These are phyloP conservation scores for Sciaenops ocellatus DNA, from an alignment of 2,797 vertebrate genomes.

Conservation along the genomic window DNA sequence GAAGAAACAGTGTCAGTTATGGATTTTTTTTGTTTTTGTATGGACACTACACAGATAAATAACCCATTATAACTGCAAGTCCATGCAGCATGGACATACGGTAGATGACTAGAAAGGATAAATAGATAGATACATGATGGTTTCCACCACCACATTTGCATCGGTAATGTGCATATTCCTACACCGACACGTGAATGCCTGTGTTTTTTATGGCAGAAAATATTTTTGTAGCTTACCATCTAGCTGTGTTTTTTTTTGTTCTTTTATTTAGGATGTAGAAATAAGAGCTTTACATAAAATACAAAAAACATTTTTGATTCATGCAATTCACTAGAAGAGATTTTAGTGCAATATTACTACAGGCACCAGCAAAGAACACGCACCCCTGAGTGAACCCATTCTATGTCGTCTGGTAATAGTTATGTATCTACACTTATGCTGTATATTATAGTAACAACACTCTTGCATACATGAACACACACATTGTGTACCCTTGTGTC, in stretches of 20 bases:
- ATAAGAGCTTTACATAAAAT: constrained; percentile 24
- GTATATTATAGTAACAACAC: constrained; percentile 37
- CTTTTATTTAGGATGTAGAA: constrained; percentile 42
- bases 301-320: constrained; percentile 16
- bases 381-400: constrained; percentile 31
- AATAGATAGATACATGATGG: neutral
- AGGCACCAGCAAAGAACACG: constrained; percentile 45
- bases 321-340: constrained; percentile 21
- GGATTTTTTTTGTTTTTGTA: neutral
- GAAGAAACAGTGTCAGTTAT: constrained; percentile 20
- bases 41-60: constrained; percentile 38
- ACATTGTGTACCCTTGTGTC: constrained; percentile 22
- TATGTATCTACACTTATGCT: constrained; percentile 17
- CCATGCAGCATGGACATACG: neutral
- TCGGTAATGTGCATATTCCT: constrained; percentile 32
- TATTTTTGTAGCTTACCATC: constrained; percentile 57
- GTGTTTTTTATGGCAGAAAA: constrained; percentile 39
- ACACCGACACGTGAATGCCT: constrained; percentile 64
- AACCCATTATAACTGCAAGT: constrained; percentile 17
- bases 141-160: constrained; percentile 31
- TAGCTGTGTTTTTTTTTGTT: constrained; percentile 31
- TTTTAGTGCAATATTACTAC: constrained; percentile 59
- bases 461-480: constrained; percentile 32
- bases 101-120: constrained; percentile 10
- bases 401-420: constrained; percentile 28